These are phyloP conservation scores for Sycophila texana DNA, from an alignment of 2,888 invertebrate species.

Conservation along the genomic window DNA sequence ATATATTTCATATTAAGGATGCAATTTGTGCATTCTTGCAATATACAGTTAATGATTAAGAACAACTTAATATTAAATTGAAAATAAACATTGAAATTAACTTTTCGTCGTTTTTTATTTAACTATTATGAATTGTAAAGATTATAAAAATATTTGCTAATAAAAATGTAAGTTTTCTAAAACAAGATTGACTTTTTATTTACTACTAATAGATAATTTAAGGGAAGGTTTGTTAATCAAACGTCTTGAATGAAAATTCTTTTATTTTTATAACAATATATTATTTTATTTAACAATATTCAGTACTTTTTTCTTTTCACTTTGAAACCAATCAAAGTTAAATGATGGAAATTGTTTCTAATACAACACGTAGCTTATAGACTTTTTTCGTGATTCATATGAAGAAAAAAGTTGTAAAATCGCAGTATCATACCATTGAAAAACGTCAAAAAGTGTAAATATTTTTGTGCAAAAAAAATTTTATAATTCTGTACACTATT, in stretches of 20 bases:
- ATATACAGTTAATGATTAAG: slow-evolving; percentile 44
- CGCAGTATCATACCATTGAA: slow-evolving; percentile 57
- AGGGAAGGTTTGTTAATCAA: not conserved
- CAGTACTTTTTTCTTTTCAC: slow-evolving; percentile 54
- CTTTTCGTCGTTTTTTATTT: slow-evolving; percentile 37
- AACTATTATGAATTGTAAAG: slow-evolving; percentile 11
- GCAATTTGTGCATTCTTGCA: slow-evolving; percentile 29
- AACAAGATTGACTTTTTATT: not conserved
- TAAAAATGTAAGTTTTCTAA: slow-evolving; percentile 16
- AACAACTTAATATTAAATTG: slow-evolving; percentile 38
- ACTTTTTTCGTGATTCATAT: slow-evolving; percentile 20
- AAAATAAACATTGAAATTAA: slow-evolving; percentile 35
- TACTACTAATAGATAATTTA: not conserved
- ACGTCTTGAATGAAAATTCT: slow-evolving; percentile 44
- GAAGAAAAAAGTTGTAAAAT: slow-evolving; percentile 41
- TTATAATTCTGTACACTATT: slow-evolving; percentile 72
- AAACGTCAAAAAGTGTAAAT: slow-evolving; percentile 71
- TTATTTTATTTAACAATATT: slow-evolving; percentile 63
- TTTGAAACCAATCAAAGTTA: slow-evolving; percentile 36
- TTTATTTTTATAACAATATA: slow-evolving; percentile 63
- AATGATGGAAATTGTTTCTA: slow-evolving; percentile 34
- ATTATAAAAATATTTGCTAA: not conserved
- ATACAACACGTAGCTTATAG: slow-evolving; percentile 29
- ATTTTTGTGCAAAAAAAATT: slow-evolving; percentile 66
- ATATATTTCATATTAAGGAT: slow-evolving; percentile 33